Conservation (phyloP, 2,113 vertebrate genomes). For the Lucifuga dentata region DNA sequence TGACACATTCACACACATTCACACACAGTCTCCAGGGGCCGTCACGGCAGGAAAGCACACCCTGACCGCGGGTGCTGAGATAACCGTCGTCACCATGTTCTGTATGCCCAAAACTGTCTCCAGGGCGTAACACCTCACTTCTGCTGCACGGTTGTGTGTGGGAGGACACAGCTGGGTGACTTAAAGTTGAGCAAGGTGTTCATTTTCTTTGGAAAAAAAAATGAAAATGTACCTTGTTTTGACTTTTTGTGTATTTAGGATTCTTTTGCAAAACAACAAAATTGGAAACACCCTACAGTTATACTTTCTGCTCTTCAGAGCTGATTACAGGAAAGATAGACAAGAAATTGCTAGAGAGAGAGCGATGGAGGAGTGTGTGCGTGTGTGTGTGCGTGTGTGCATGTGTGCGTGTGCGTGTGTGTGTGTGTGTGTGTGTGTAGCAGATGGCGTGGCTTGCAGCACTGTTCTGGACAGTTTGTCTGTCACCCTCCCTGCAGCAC, state of each 20-base stretch:
- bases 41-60: slow-evolving; percentile 52
- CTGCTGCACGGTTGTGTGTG: neutral
- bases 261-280: no score
- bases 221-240: no score
- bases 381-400: neutral
- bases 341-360: neutral
- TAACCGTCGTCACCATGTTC: slow-evolving; percentile 41
- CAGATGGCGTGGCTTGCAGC: slow-evolving; percentile 55
- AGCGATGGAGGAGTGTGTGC: no score
- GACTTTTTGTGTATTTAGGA: no score
- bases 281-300: no score
- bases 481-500: slow-evolving; percentile 43
- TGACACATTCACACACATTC: slow-evolving; percentile 48
- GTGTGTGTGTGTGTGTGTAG: slow-evolving; percentile 23
- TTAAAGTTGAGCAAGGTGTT: neutral
- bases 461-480: slow-evolving; percentile 36
- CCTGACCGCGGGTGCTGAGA: slow-evolving; percentile 39
- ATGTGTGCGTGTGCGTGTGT: slow-evolving; percentile 1
- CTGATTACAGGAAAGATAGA: slow-evolving; percentile 35
- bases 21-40: slow-evolving; percentile 31
- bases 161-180: neutral
- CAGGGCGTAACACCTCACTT: slow-evolving; percentile 12
- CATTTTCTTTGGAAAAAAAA: neutral
- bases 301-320: slow-evolving; percentile 4
- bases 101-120: slow-evolving; percentile 42